Evolutionary conservation across 2,888 invertebrate genomes (phyloP), one percentile per base, ranked within the genome.

Genomic region (Caenorhabditis sp.): DNA sequence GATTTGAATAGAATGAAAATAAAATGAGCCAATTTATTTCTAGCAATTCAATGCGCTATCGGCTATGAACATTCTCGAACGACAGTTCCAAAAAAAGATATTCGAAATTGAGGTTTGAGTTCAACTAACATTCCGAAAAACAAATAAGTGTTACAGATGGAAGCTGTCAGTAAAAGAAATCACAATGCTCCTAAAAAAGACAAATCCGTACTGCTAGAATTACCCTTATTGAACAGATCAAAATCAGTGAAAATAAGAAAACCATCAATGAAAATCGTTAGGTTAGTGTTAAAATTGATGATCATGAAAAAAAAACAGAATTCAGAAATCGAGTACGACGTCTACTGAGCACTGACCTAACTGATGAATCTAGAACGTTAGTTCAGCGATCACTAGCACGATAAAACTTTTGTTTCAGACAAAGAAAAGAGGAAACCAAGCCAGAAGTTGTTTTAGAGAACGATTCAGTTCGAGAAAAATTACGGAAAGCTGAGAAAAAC

Each of bases 401-500:
- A 27, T 26, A 17, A 53, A 26, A 53, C 27, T 21, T 64, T 5
- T 19, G n/a, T 19, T 64, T 62, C 64, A 69, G 69, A 26, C 62
- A 67, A 53, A 69, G 59, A 26, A 0, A 37, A 1, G 74, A 67
- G 58, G 68, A 72, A 26, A 55, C 64, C 12, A 43, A 59, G 3
- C 66, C 70, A 43, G 70, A 76, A 49, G 71, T 60, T 12, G 59
- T 66, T 1, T 37, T 62, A 4, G 67, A 69, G 5, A 64, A 66
- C 8, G 72, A 71, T 62, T 55, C 70, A 5, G 79, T 76, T 31
- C 62, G 78, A 27, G 74, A 76, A 24, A 74, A 70, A 37, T 68
- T 83, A 14, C 50, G 79, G 50, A 75, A 68, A 61, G 83, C 84
- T 8, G 83, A 85, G 43, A 62, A 67, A 51, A 86, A 86, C 62